phyloP scores from a whole-genome alignment of 2,113 vertebrate genomes.

The Patagioenas fasciata region DNA sequence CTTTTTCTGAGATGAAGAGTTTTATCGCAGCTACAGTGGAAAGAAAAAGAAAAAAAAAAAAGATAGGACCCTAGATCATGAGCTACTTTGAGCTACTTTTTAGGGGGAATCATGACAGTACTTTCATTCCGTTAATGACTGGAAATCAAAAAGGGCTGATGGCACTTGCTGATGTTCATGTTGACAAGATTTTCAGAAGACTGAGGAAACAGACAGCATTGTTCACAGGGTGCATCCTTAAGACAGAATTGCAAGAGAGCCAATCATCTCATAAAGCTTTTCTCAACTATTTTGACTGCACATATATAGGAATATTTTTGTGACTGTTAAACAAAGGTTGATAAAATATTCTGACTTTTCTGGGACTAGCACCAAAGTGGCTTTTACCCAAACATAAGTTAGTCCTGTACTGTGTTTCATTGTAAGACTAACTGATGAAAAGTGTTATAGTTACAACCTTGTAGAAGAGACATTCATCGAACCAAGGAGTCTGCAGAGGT shows the following conservation, averaged over 20 bases:
- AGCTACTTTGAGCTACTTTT: neutral
- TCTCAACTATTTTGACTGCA: neutral
- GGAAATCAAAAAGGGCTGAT: accelerated
- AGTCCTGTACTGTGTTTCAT: neutral
- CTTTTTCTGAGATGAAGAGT: neutral
- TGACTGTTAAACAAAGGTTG: neutral
- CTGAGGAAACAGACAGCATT: neutral
- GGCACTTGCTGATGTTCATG: too few species aligned
- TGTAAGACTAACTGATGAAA: neutral
- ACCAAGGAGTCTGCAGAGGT: neutral
- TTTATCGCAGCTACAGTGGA: neutral
- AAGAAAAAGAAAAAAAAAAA: neutral
- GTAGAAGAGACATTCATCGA: neutral
- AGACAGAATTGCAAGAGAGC: neutral
- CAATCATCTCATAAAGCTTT: neutral
- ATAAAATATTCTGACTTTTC: neutral
- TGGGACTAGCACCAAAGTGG: neutral
- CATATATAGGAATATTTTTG: neutral
- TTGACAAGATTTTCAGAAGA: too few species aligned
- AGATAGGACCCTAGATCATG: neutral
- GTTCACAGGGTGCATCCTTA: neutral
- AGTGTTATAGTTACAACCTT: neutral
- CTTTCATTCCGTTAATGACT: neutral
- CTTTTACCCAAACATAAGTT: neutral
- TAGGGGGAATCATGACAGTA: neutral